Conservation (phyloP, 2,113 vertebrate species). For the Pelobates fuscus region DNA sequence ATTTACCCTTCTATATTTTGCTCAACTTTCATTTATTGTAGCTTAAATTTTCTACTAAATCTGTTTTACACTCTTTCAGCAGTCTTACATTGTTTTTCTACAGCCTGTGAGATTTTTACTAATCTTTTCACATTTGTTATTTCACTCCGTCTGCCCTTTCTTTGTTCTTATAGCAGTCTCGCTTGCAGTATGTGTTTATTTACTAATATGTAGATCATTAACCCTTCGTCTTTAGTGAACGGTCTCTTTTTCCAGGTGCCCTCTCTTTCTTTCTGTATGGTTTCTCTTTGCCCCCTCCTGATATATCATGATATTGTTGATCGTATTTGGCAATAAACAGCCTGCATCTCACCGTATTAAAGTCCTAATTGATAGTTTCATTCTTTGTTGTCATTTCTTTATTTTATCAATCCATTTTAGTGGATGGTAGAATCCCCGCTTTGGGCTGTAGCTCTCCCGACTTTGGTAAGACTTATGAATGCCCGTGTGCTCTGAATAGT, state of each 20-base stretch:
- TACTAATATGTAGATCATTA: neutral
- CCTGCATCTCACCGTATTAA: no score
- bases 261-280: neutral
- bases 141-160: no score
- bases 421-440: slow-evolving; percentile 69
- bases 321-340: neutral
- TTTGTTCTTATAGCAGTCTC: no score
- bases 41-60: no score
- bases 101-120: no score
- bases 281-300: neutral
- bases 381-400: slow-evolving; percentile 58
- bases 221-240: neutral
- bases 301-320: neutral
- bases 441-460: slow-evolving; percentile 72
- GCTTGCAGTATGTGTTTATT: neutral
- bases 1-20: no score
- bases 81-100: no score
- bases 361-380: neutral
- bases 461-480: slow-evolving; percentile 64
- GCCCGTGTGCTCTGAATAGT: neutral
- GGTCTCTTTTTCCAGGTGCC: neutral
- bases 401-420: slow-evolving; percentile 64
- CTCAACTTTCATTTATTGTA: no score
- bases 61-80: no score
- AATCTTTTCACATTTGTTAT: no score